Evolutionary conservation across 2,797 vertebrate species (phyloP), one percentile per base, ranked within the genome.

Genomic region (Acanthornis magna): DNA sequence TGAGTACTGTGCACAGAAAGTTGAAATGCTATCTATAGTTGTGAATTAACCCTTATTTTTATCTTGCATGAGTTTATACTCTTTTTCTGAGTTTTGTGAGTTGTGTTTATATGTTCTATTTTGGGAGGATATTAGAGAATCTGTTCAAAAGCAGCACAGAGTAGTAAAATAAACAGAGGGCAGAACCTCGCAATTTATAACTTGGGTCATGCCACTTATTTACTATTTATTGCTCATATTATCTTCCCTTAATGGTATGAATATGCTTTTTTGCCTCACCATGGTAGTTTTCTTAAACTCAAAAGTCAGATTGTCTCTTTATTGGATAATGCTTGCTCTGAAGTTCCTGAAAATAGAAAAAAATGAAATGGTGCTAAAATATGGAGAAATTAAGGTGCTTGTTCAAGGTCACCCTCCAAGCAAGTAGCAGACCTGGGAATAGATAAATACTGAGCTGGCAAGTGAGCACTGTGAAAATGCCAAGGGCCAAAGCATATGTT

Each of bases 111-210:
- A 8, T 30, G 10, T 55, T 79, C 67, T 95, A 42, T 93, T 94
- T 87, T 77, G 48, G 63, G 74, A 88, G 2, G 12, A 45, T 86
- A 55, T 38, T 93, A 91, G 43, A 91, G 50, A 86, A 92, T 76
- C 38, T 67, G 12, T 70, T 91, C 38, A 91, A 93, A 95, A 79
- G 50, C 51, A 81, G 45, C 63, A 57, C 0, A 2, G 42, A 85
- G 45, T 34, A 61, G 53, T 70, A 79, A 92, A 93, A 81, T 51
- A 95, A 79, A 38, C 42, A 86, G 66, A 66, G 70, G n/a, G 38
- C 34, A 95, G 32, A 70, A 95, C 70, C 60, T 90, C 16, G 21
- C n/a, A 45, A 57, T 88, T 94, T 95, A 85, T 95, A 95, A 84
- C 72, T 72, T 27, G 25, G 75, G 47, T 62, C 67, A 45, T 54